Percentiles rank a stretch among this genome's conserved stretches.
Evolutionary conservation across 1,140 invertebrate genomes (phyloP).

Genomic region (Agraylea sexmaculata): DNA sequence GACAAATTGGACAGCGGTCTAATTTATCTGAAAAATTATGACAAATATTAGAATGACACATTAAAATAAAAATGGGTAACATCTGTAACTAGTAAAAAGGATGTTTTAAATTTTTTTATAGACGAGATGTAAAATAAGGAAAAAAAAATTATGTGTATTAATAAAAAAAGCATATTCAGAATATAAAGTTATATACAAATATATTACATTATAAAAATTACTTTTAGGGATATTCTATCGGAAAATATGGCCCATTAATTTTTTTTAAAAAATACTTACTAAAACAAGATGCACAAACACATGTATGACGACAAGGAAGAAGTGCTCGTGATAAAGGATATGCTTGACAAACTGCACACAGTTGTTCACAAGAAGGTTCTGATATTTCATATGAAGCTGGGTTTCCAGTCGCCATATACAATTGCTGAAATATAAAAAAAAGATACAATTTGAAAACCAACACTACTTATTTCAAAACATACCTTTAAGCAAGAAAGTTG

Average conservation of each 20-base stretch:
- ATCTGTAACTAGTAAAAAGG: too few species aligned
- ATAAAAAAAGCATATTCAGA: too few species aligned
- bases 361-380: constrained; percentile 41
- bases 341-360: constrained; percentile 71
- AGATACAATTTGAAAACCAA: background rate
- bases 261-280: constrained; percentile 29
- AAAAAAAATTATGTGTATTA: too few species aligned
- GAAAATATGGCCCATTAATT: too few species aligned
- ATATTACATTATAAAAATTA: too few species aligned
- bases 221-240: too few species aligned
- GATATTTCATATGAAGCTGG: constrained; percentile 44
- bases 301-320: constrained; percentile 69
- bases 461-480: constrained; percentile 20
- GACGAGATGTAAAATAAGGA: too few species aligned
- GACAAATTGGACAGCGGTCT: constrained; percentile 71
- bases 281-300: constrained; percentile 68
- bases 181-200: too few species aligned
- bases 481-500: constrained; percentile 71
- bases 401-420: constrained; percentile 59
- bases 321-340: constrained; percentile 63
- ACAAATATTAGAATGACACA: background rate
- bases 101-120: too few species aligned
- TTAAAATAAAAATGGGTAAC: background rate
- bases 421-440: constrained; percentile 44
- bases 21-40: constrained; percentile 42